Percentiles rank a stretch among this genome's conserved stretches.
Conservation (phyloP, 2,888 invertebrate genomes). For the Meiosimyza decipiens region DNA sequence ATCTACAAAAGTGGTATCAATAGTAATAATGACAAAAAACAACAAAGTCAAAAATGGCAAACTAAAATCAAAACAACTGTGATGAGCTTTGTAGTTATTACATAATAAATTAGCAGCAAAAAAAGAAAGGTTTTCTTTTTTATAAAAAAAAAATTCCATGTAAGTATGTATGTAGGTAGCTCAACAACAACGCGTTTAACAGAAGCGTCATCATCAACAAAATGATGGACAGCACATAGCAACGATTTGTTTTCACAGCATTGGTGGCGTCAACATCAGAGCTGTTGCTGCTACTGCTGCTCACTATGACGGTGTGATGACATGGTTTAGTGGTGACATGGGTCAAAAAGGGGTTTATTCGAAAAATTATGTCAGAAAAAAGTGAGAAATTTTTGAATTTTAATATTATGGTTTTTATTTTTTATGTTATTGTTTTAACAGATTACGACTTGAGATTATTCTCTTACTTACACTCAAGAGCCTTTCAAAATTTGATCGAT, state of each 20-base stretch:
- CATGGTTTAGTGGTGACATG: background rate
- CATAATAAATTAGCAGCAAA: conserved; percentile 5
- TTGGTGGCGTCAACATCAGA: conserved; percentile 2
- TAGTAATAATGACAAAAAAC: too few species aligned
- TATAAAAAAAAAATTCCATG: background rate
- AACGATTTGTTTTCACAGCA: background rate
- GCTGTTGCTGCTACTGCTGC: background rate
- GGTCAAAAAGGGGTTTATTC: too few species aligned
- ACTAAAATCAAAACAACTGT: background rate
- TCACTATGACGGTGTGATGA: background rate
- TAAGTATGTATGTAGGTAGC: background rate
- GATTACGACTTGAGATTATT: too few species aligned
- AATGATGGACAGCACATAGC: conserved; percentile 8
- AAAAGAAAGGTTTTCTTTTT: too few species aligned
- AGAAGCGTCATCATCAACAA: conserved; percentile 1
- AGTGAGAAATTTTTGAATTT: too few species aligned
- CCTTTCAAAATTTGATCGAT: too few species aligned
- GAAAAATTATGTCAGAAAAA: too few species aligned
- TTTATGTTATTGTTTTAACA: too few species aligned
- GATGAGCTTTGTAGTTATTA: conserved; percentile 2
- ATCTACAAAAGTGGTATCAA: too few species aligned
- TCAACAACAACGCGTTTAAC: background rate
- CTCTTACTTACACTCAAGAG: too few species aligned
- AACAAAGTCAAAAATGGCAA: too few species aligned
- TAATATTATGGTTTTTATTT: too few species aligned